Percentiles rank a stretch among this genome's conserved stretches.
Conservation (phyloP, 2,888 invertebrate genomes). For the Volucella inanis region DNA sequence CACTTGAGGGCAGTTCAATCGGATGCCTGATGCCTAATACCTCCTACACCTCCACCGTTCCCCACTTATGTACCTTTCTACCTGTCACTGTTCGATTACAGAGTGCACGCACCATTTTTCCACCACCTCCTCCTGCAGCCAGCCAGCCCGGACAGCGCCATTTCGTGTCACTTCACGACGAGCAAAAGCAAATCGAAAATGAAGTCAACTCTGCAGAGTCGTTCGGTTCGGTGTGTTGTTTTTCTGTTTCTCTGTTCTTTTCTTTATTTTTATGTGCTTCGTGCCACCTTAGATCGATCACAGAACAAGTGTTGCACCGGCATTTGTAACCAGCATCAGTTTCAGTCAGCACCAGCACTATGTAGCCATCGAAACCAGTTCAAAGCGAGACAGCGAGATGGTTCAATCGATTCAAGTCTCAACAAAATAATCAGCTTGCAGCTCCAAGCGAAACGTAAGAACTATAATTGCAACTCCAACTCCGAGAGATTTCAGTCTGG, state of each 20-base stretch:
- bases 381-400: slow-evolving; percentile 49
- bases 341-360: slow-evolving; percentile 2
- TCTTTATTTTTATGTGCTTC: slow-evolving; percentile 8
- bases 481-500: slow-evolving; percentile 33
- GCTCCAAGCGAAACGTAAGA: slow-evolving; percentile 33
- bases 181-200: slow-evolving; percentile 66
- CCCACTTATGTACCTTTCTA: slow-evolving; percentile 30
- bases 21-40: slow-evolving; percentile 27
- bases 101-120: slow-evolving; percentile 65
- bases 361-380: slow-evolving; percentile 57
- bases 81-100: slow-evolving; percentile 65
- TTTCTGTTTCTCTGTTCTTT: background rate
- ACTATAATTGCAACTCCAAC: slow-evolving; percentile 59
- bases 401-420: slow-evolving; percentile 61
- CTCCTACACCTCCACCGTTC: slow-evolving; percentile 62
- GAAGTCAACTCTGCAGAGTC: slow-evolving; percentile 64
- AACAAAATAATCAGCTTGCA: slow-evolving; percentile 63
- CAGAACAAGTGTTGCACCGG: slow-evolving; percentile 72
- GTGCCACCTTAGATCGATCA: slow-evolving; percentile 72
- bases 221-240: slow-evolving; percentile 4
- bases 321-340: slow-evolving; percentile 34
- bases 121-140: slow-evolving; percentile 10
- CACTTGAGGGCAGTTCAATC: slow-evolving; percentile 72
- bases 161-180: slow-evolving; percentile 66
- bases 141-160: slow-evolving; percentile 5